Conservation (phyloP, 2,113 vertebrate genomes). For the Tor tambroides region DNA sequence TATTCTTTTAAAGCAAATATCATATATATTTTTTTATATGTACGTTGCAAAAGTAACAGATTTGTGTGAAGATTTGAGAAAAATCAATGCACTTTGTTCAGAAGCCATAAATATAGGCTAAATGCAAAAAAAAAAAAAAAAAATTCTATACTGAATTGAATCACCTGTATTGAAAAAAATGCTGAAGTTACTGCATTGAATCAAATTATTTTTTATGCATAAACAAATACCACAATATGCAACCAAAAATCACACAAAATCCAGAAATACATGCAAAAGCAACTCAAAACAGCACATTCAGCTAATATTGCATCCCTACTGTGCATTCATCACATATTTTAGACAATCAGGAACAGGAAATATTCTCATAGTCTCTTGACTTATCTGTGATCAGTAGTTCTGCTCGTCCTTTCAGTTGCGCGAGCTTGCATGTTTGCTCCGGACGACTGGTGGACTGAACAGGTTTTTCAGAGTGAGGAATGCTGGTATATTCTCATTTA, state of each 20-base stretch:
- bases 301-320: not conserved
- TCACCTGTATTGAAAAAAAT: too few species aligned
- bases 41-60: not conserved
- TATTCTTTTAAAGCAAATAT: not conserved
- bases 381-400: not conserved
- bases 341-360: not conserved
- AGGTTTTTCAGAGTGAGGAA: constrained; percentile 47
- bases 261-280: not conserved
- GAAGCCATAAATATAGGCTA: not conserved
- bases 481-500: constrained; percentile 6
- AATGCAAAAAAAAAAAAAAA: too few species aligned
- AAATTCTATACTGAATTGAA: not conserved
- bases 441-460: constrained; percentile 15
- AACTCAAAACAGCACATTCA: not conserved
- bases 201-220: too few species aligned
- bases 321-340: not conserved
- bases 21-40: not conserved
- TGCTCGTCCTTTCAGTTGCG: not conserved
- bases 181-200: too few species aligned
- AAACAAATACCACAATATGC: too few species aligned
- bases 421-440: not conserved
- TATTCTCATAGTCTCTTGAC: not conserved
- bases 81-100: not conserved
- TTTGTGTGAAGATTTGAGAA: not conserved
- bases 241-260: not conserved